Evolutionary conservation across 2,113 vertebrate species (phyloP).

Genomic region (Perca flavescens): DNA sequence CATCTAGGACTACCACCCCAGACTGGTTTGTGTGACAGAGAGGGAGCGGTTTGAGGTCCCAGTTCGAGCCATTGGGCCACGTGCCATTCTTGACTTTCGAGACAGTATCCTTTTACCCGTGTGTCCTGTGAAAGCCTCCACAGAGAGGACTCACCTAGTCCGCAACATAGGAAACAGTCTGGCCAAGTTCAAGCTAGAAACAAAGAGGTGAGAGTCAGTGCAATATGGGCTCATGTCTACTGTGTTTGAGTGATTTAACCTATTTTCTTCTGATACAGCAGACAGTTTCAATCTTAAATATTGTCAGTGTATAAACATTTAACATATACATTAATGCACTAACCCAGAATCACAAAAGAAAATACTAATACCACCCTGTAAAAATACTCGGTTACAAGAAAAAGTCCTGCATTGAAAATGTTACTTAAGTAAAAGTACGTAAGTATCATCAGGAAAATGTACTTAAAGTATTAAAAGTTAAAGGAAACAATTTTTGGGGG

Average conservation of each 20-base stretch:
- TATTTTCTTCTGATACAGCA: neutral
- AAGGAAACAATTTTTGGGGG: too few species aligned
- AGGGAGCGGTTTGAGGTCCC: conserved; percentile 89
- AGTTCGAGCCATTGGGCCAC: conserved; percentile 85
- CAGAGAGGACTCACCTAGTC: conserved; percentile 86
- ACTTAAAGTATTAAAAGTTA: too few species aligned
- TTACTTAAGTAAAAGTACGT: too few species aligned
- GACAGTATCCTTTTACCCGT: conserved; percentile 86
- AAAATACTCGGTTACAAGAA: too few species aligned
- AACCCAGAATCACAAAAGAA: conserved; percentile 1
- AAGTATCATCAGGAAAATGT: too few species aligned
- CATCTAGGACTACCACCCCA: conserved; percentile 88
- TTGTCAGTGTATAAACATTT: neutral
- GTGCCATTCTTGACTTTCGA: conserved; percentile 88
- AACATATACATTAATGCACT: neutral
- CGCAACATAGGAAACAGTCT: conserved; percentile 85
- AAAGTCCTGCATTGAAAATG: too few species aligned
- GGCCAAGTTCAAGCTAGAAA: conserved; percentile 84
- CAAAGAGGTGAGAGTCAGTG: conserved; percentile 80
- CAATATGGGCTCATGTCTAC: neutral
- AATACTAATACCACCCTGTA: too few species aligned
- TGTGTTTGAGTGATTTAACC: neutral
- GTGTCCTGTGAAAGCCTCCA: conserved; percentile 87
- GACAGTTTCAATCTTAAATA: too few species aligned
- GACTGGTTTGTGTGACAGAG: conserved; percentile 86